Base-by-base conservation (phyloP, 1,140 invertebrate species). In the Lepidotrigona ventralis region DNA sequence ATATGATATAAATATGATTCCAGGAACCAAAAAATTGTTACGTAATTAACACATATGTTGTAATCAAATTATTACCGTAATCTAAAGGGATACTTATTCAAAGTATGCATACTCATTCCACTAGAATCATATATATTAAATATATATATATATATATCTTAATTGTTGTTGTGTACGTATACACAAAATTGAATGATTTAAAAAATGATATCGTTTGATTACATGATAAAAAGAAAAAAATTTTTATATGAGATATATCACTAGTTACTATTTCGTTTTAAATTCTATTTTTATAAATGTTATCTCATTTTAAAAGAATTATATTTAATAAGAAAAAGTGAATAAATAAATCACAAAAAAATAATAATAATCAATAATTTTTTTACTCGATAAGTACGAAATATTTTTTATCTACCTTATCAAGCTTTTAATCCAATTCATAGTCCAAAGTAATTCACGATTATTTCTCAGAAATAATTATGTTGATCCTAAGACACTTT, bases 221-320 rank as follows among this genome's bases (percentile, higher is more conserved):
- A 23, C 79, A 21, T 46, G 70, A 63, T 29, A 39, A 26, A 63
- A 53, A 66, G 3, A 3, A 33, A 26, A 21, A 63, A 63, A 23
- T 12, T n/a, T 78, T 64, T 79, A 79, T 74, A 56, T 56, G 19
- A 21, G 17, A 53, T 78, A 75, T 85, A 68, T 68, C 53, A 9
- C 53, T 66, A 51, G 56, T 66, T 83, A 53, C 64, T 79, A 46
- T 79, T 72, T 72, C 1, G 17, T 64, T 17, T 56, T 23, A 4
- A 72, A 79, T 83, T 74, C n/a, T 39, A n/a, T 77, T 56, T 84
- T 71, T 84, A 83, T 77, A 54, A 86, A 58, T 15, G 33, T 63
- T 75, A 46, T 39, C 23, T 17, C 54, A 12, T 19, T 46, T 26
- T 21, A 46, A 60, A 4, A 63, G 29, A 19, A 17, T 21, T 53